Evolutionary conservation across 2,113 vertebrate species (phyloP).

Genomic region (Xiphias gladius): DNA sequence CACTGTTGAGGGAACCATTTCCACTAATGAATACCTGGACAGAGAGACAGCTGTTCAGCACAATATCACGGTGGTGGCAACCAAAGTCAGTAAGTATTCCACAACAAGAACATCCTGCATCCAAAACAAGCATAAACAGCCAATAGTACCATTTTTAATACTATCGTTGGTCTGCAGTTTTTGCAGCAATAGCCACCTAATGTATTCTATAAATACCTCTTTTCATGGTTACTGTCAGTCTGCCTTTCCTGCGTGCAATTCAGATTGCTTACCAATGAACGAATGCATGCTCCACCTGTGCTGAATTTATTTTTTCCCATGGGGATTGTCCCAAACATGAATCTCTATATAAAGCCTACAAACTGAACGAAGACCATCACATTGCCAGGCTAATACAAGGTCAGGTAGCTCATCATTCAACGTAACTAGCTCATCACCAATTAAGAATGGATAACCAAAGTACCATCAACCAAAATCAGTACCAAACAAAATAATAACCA

Average conservation of each 20-base stretch:
- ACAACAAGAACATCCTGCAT: background rate
- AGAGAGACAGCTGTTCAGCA: conserved; percentile 90
- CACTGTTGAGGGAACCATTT: conserved; percentile 90
- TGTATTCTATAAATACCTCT: background rate
- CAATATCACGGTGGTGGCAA: conserved; percentile 93
- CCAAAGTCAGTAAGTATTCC: conserved; percentile 96
- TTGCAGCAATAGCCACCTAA: background rate
- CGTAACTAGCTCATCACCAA: too few species aligned
- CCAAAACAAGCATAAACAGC: background rate
- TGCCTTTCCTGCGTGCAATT: background rate
- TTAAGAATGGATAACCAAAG: too few species aligned
- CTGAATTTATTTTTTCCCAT: too few species aligned
- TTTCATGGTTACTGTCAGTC: background rate
- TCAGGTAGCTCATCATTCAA: too few species aligned
- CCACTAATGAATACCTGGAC: conserved; percentile 91
- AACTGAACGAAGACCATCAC: background rate
- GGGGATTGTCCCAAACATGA: too few species aligned
- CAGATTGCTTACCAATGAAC: background rate
- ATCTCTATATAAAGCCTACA: background rate
- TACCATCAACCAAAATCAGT: too few species aligned
- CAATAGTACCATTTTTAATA: background rate
- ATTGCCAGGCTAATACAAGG: too few species aligned
- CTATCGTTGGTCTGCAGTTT: background rate
- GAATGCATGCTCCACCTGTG: too few species aligned
- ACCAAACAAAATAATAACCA: too few species aligned